Evolutionary conservation across 2,888 invertebrate genomes (phyloP), one percentile per base, ranked within the genome.

Genomic region (Diaprepes abbreviatus): DNA sequence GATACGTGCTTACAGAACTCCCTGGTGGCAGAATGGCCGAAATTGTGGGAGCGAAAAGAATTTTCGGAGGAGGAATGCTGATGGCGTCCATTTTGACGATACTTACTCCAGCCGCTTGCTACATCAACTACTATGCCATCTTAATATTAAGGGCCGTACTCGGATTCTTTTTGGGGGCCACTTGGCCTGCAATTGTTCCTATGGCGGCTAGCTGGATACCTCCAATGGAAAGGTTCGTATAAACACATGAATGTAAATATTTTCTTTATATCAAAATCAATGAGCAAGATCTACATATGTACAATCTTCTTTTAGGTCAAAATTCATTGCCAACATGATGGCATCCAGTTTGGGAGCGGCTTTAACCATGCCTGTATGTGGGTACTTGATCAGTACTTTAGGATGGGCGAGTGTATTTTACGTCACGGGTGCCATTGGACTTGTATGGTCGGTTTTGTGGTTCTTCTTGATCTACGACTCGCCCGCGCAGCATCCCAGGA

Each of bases 191-290:
- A 4, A 95, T 97, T 79, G 93, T 95, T 69, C 93, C 95, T 3
- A 91, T 98, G 89, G 95, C 95, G 36, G 94, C 96, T 5, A 91
- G 92, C 73, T 98, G 97, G 97, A 94, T 97, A 68, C 97, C 97
- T 5, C 96, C 96, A 9, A 89, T 93, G 87, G 97, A 98, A 82
- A 89, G 97, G 74, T 70, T 16, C 1, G 5, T 48, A 19, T 52
- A 10, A n/a, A n/a, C n/a, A n/a, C n/a, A n/a, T n/a, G n/a, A n/a
- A n/a, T n/a, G n/a, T n/a, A n/a, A n/a, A n/a, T n/a, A n/a, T n/a
- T n/a, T n/a, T n/a, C n/a, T n/a, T n/a, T n/a, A n/a, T n/a, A n/a
- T n/a, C n/a, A n/a, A n/a, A n/a, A n/a, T n/a, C n/a, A n/a, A n/a
- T n/a, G n/a, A n/a, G n/a, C n/a, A n/a, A n/a, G n/a, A n/a, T n/a